Percentiles rank a stretch among this genome's conserved stretches.
These are phyloP conservation scores for Platysteira castanea DNA, from an alignment of 2,113 vertebrate genomes.

Conservation along the genomic window DNA sequence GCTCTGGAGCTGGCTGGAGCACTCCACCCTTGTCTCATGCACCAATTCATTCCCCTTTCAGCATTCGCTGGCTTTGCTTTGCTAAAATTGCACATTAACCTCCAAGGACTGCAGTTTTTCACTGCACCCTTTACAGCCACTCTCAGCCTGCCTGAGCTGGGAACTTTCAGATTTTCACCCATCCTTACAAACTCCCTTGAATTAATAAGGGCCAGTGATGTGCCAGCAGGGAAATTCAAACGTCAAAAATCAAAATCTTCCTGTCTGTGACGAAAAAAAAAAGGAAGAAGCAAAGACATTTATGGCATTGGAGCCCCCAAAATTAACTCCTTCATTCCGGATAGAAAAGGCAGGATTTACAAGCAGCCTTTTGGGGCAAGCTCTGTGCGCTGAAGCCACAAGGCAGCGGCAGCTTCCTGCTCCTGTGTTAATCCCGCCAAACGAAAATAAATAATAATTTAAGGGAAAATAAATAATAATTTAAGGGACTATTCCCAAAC, in stretches of 20 bases:
- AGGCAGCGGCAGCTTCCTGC: not conserved
- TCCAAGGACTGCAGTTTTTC: not conserved
- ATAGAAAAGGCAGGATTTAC: not conserved
- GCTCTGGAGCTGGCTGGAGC: not conserved
- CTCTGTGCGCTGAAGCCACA: not conserved
- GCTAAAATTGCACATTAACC: not conserved
- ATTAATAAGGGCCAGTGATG: not conserved
- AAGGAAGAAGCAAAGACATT: accelerated
- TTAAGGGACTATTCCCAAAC: not conserved
- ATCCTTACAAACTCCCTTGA: not conserved
- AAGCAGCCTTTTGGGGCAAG: not conserved
- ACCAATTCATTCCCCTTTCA: not conserved
- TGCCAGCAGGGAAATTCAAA: not conserved
- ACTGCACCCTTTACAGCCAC: not conserved
- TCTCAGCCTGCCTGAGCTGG: not conserved
- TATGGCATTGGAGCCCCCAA: not conserved
- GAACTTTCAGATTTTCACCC: not conserved
- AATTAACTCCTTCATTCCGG: not conserved
- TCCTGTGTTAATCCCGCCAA: not conserved
- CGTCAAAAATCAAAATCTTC: not conserved
- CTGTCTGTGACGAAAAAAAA: accelerated
- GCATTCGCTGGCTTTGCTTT: not conserved
- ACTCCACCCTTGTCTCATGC: not conserved
- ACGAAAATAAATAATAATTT: not conserved
- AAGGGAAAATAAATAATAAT: not conserved